A percentile compares a stretch with the other conserved stretches of the same genome.
Evolutionary conservation across 2,113 vertebrate genomes (phyloP).

Genomic region (Camelus dromedarius): DNA sequence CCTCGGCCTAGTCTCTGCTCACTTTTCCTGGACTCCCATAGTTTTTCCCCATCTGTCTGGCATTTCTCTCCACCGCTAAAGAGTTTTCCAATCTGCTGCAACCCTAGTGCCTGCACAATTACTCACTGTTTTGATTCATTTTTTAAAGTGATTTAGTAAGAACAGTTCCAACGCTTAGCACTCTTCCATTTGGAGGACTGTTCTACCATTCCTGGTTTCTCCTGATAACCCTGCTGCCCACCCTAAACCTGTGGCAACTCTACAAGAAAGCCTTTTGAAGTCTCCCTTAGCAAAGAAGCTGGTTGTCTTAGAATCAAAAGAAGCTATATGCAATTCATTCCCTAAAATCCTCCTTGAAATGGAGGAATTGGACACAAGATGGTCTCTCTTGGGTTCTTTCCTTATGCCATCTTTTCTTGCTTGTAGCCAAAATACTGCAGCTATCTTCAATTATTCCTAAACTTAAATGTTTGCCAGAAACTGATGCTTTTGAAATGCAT

Average conservation of each 20-base stretch:
- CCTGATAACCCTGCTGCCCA: background rate
- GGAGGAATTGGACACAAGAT: background rate
- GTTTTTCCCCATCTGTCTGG: conserved; percentile 55
- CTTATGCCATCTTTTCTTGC: background rate
- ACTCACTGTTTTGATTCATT: background rate
- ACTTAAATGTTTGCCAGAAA: background rate
- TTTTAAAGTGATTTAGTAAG: conserved; percentile 29
- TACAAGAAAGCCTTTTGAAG: background rate
- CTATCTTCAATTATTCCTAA: background rate
- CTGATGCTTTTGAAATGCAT: background rate
- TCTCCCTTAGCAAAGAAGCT: background rate
- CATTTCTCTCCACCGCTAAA: conserved; percentile 39
- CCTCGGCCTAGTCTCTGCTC: conserved; percentile 48
- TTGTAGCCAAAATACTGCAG: background rate
- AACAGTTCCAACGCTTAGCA: background rate
- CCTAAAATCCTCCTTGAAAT: background rate
- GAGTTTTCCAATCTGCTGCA: conserved; percentile 42
- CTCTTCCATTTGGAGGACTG: background rate
- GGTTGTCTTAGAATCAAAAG: background rate
- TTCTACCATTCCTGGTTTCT: background rate
- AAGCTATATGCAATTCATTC: background rate
- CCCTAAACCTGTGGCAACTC: background rate
- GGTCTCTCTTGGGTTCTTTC: background rate
- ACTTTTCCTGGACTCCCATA: conserved; percentile 33
- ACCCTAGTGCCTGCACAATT: background rate